A percentile compares a stretch with the other conserved stretches of the same genome.
These are phyloP conservation scores for Heterodera filipjevi DNA, from an alignment of 2,888 invertebrate genomes.

Conservation along the genomic window DNA sequence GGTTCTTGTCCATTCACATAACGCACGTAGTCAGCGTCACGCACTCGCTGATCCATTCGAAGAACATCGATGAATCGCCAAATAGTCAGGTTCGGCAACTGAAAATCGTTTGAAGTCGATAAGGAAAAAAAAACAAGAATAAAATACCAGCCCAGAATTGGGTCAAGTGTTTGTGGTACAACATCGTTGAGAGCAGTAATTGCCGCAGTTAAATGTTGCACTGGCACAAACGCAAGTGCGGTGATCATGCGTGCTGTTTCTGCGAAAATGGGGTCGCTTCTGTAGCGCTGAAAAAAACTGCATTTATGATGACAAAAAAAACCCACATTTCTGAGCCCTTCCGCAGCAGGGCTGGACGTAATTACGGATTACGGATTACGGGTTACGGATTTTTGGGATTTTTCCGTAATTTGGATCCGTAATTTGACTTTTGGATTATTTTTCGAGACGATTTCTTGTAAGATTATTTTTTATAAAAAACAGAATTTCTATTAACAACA, in stretches of 20 bases:
- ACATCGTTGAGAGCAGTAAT: conserved; percentile 1
- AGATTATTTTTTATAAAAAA: no score
- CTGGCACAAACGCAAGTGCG: no score
- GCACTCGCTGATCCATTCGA: conserved; percentile 15
- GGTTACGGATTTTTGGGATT: no score
- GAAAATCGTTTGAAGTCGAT: conserved; percentile 27
- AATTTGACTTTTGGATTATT: no score
- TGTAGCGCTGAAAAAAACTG: conserved; percentile 2
- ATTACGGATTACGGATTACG: no score
- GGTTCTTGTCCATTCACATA: conserved; percentile 31
- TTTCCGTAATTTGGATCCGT: no score
- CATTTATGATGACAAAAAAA: neutral
- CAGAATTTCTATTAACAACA: no score
- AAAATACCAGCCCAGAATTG: conserved; percentile 22
- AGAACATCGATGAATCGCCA: conserved; percentile 35
- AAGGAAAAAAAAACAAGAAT: conserved; percentile 28
- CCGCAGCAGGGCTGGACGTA: no score
- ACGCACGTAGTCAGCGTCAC: conserved; percentile 26
- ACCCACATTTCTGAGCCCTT: neutral
- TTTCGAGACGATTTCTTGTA: no score
- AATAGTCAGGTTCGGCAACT: conserved; percentile 28
- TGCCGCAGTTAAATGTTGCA: conserved; percentile 7
- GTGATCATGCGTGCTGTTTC: no score
- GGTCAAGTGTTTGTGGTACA: conserved; percentile 5
- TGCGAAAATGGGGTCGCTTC: conserved; percentile 26